These are phyloP conservation scores for Pseudomyrmex gracilis DNA, from an alignment of 1,140 invertebrate genomes.

Conservation along the genomic window DNA sequence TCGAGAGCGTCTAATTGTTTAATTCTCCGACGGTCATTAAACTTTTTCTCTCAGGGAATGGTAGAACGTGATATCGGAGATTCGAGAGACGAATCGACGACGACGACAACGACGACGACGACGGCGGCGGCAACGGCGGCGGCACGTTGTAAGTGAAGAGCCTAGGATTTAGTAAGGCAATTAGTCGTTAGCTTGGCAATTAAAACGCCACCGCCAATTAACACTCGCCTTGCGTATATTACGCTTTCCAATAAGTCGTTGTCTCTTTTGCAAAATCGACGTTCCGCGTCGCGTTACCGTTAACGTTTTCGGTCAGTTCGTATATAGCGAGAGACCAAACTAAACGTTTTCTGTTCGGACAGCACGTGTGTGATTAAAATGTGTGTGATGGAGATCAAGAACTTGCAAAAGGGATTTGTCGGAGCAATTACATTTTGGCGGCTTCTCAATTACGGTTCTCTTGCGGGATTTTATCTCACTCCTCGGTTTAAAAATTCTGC, in stretches of 20 bases:
- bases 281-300: constrained; percentile 8
- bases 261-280: not conserved
- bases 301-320: not conserved
- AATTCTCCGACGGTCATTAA: constrained; percentile 52
- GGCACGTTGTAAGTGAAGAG: constrained; percentile 57
- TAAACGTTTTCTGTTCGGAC: not conserved
- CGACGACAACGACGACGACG: too few relatives aligned
- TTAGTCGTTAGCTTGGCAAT: constrained; percentile 57
- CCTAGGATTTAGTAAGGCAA: constrained; percentile 56
- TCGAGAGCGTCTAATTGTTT: constrained; percentile 48
- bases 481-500: not conserved
- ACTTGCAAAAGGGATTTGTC: constrained; percentile 28
- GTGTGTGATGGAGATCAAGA: constrained; percentile 20
- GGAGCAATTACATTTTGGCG: constrained; percentile 42
- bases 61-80: constrained; percentile 50
- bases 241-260: constrained; percentile 34
- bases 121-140: constrained; percentile 19
- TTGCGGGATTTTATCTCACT: not conserved
- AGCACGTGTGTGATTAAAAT: not conserved
- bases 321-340: not conserved
- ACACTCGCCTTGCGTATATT: constrained; percentile 34
- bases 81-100: constrained; percentile 48
- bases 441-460: constrained; percentile 24
- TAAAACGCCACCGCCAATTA: constrained; percentile 54
- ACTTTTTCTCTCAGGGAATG: constrained; percentile 42